Evolutionary conservation across 2,113 vertebrate genomes (phyloP), one percentile per base, ranked within the genome.

Genomic region (Stictonetta naevosa): DNA sequence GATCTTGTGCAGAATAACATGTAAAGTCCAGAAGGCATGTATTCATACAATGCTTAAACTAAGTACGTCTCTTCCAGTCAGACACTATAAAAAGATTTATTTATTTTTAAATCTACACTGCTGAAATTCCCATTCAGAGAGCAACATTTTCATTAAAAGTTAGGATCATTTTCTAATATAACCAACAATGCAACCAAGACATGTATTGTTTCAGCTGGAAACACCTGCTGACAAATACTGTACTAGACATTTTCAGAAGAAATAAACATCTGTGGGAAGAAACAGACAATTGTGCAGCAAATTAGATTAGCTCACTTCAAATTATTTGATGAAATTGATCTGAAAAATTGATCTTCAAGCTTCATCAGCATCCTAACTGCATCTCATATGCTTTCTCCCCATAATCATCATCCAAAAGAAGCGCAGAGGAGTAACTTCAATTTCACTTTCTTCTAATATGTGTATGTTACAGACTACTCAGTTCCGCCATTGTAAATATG

Each of bases 281-380:
- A 94, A 56, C 83, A 88, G 83, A 79, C 53, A 93, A 92, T 67
- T 87, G 90, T 68, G 78, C 78, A 76, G 83, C 93, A 97, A 98
- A 98, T 98, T 97, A 98, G 95, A 94, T 92, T 90, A 84, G 93
- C 88, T 96, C 96, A 80, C 95, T 97, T 97, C 98, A 98, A 97
- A 98, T 97, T 95, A 98, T 97, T 96, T 97, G 96, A 97, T 97
- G 97, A 98, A 97, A 96, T 96, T 98, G 97, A 98, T 98, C 97
- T 94, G 96, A 88, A 93, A 98, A 98, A 98, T 97, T 98, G 96
- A 98, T 98, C 97, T 98, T 98, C 97, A 98, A 97, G 97, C 96
- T 98, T 97, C 97, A 98, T 97, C 98, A 94, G 95, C 97, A 97
- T 96, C 96, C 97, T 97, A 97, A 91, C 76, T 67, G 91, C 97